Conservation (phyloP, 2,113 vertebrate species). For the Psittacara wagleri region DNA sequence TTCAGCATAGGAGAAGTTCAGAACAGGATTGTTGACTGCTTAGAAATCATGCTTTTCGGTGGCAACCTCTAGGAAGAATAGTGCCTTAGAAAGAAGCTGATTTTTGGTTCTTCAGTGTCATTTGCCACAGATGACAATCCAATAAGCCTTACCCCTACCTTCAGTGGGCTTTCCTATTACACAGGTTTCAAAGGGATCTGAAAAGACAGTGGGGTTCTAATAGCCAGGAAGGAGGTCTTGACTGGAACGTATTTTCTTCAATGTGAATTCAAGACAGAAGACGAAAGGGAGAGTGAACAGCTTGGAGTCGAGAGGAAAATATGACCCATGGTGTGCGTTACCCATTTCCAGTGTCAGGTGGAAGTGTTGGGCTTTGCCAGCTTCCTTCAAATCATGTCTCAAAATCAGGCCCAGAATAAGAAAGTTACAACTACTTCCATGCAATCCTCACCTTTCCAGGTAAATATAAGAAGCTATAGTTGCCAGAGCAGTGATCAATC, state of each 20-base stretch:
- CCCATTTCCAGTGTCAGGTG: background rate
- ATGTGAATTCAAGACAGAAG: background rate
- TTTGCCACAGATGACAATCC: background rate
- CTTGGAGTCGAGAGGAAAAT: background rate
- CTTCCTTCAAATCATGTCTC: background rate
- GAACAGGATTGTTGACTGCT: background rate
- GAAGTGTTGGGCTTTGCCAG: background rate
- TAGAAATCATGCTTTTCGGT: background rate
- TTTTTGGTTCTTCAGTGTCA: background rate
- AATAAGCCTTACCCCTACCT: background rate
- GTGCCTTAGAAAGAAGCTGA: background rate
- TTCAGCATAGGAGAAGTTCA: background rate
- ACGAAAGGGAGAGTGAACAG: background rate
- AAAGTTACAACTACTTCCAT: background rate
- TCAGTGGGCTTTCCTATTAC: background rate
- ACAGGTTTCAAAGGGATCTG: background rate
- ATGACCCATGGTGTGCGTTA: background rate
- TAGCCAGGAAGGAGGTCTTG: background rate
- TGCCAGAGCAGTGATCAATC: conserved; percentile 29
- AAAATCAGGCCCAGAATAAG: background rate
- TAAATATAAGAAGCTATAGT: background rate
- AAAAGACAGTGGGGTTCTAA: background rate
- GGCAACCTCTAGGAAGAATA: background rate
- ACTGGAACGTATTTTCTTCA: background rate
- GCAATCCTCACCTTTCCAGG: conserved; percentile 14